Conservation (phyloP, 2,888 invertebrate genomes). For the Idaea straminata region DNA sequence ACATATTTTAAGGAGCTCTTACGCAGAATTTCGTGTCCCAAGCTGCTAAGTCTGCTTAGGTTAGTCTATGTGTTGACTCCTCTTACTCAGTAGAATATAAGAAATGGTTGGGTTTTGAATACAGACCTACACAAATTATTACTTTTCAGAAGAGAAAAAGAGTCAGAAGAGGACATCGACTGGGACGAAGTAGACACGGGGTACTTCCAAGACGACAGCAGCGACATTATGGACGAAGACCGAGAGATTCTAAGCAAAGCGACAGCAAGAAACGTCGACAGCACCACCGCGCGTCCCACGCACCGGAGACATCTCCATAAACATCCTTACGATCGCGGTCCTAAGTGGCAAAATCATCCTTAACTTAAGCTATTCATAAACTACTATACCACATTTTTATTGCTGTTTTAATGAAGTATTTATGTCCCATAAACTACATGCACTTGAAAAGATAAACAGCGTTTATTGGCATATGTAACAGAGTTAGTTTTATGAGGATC, state of each 20-base stretch:
- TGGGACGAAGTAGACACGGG: conserved; percentile 57
- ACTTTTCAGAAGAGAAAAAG: conserved; percentile 48
- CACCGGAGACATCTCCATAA: conserved; percentile 76
- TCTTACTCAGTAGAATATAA: too few relatives aligned
- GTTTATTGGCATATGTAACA: background rate
- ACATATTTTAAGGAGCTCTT: too few relatives aligned
- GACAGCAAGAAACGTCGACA: conserved; percentile 32
- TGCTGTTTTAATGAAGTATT: conserved; percentile 10
- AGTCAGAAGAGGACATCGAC: conserved; percentile 54
- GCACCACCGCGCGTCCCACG: conserved; percentile 45
- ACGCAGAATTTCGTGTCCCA: too few relatives aligned
- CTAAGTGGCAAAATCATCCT: conserved; percentile 35
- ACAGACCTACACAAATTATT: background rate
- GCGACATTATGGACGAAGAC: conserved; percentile 64
- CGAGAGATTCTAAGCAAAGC: conserved; percentile 44
- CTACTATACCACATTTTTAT: conserved; percentile 8
- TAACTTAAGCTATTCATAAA: conserved; percentile 18
- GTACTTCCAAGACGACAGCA: conserved; percentile 58
- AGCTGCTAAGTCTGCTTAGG: too few relatives aligned
- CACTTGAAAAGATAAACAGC: background rate
- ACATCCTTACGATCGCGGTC: conserved; percentile 75
- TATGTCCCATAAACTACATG: conserved; percentile 16
- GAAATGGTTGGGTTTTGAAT: too few relatives aligned
- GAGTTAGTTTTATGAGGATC: background rate
- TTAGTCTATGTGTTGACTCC: too few relatives aligned